Percentiles rank a stretch among this genome's conserved stretches.
Evolutionary conservation across 2,797 vertebrate genomes (phyloP).

Genomic region (Setipinna tenuifilis): DNA sequence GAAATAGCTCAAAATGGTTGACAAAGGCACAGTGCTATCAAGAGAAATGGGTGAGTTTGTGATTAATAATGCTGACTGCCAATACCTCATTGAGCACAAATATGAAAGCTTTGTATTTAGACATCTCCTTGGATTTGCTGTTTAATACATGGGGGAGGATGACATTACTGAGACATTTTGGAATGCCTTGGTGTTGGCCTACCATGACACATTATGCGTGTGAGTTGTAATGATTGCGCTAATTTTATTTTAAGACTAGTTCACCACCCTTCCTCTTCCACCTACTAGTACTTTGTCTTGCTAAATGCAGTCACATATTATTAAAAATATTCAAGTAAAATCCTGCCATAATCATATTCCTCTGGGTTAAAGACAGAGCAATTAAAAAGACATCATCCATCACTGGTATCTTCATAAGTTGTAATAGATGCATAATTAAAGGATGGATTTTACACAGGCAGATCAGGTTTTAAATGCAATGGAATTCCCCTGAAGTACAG

Average conservation of each 20-base stretch:
- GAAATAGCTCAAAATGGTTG: neutral
- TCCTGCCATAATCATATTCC: neutral
- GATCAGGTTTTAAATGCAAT: slow-evolving; percentile 2
- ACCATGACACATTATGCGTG: neutral
- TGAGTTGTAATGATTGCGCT: neutral
- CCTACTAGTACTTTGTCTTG: too few relatives aligned
- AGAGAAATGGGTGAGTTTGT: neutral
- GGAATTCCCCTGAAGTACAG: slow-evolving; percentile 26
- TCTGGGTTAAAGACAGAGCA: neutral
- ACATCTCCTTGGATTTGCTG: neutral
- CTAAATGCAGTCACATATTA: too few relatives aligned
- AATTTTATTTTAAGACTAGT: too few relatives aligned
- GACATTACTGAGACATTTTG: neutral
- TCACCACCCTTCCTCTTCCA: too few relatives aligned
- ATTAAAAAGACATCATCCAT: neutral
- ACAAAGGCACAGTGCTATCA: neutral
- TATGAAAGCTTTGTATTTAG: neutral
- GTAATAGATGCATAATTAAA: slow-evolving; percentile 6
- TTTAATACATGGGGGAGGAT: neutral
- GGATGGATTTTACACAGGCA: neutral
- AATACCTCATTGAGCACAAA: neutral
- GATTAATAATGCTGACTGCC: neutral
- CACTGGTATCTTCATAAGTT: neutral
- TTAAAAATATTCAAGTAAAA: neutral
- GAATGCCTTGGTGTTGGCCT: neutral